Base-by-base conservation (phyloP, 2,797 vertebrate genomes). In the Notoglanidium macrostoma region DNA sequence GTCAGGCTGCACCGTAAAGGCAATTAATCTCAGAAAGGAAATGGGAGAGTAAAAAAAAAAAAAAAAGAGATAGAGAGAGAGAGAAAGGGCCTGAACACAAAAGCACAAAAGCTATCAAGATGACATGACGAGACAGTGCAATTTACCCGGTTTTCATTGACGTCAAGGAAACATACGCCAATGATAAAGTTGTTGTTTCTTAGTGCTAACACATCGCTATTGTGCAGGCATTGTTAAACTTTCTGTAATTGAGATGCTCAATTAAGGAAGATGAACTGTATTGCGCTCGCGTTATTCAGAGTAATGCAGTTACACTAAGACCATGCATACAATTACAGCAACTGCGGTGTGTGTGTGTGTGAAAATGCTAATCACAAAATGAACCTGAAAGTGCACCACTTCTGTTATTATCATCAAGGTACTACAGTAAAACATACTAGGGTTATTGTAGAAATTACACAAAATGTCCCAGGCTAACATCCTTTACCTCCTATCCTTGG, bases 21-120 rank as follows among this genome's bases (percentile, higher is more conserved):
- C 92, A 94, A 95, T 96, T 95, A 93, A 95, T 95, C 95, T 95
- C 87, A 88, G 92, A 88, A 83, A 88, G 90, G 91, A 91, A 91
- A 93, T 88, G 91, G 84, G 89, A 89, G 89, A 85, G 84, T 57
- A 84, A 46, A 89, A 89, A 89, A 19, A 67, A 57, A 90, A 92
- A 81, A 78, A 89, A 35, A 49, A 49, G 46, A 49, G 46, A 49
- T 1, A 49, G 2, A 49, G 54, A 72, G 11, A 51, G 9, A 59
- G 86, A 93, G 87, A 93, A 51, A 90, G 92, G 84, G 83, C 44
- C 65, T 23, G 77, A 89, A 86, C 82, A 86, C 89, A 89, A 89
- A 90, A 92, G 90, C 90, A 94, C 91, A 94, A 93, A 94, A 93
- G 94, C 93, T 92, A 93, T 94, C 90, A 91, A 89, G 93, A 94